Conservation (phyloP, 2,113 vertebrate genomes). For the Serilophus lunatus region DNA sequence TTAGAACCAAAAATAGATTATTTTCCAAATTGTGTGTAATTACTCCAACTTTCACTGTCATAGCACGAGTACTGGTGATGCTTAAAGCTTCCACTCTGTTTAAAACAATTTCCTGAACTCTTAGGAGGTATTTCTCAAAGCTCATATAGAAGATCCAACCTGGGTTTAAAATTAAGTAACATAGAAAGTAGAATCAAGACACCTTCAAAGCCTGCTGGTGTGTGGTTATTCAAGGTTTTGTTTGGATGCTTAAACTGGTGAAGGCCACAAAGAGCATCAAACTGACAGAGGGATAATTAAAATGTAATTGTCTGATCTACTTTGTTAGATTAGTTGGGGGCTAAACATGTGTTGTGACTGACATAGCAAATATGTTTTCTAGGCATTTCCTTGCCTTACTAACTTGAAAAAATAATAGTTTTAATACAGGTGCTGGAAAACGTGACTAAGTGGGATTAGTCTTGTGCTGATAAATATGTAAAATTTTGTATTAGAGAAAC, state of each 20-base stretch:
- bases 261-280: not conserved
- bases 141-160: not conserved
- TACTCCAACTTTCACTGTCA: not conserved
- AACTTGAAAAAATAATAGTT: not conserved
- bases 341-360: not conserved
- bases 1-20: rapidly evolving
- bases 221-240: not conserved
- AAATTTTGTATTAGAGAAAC: not conserved
- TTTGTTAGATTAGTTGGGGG: not conserved
- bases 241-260: not conserved
- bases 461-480: not conserved
- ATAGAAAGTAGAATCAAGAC: not conserved
- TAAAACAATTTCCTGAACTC: not conserved
- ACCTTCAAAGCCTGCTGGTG: not conserved
- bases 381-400: not conserved
- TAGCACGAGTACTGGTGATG: not conserved
- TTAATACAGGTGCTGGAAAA: not conserved
- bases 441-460: not conserved
- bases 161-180: not conserved
- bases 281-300: not conserved
- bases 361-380: not conserved
- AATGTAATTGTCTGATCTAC: not conserved
- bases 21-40: not conserved
- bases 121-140: not conserved
- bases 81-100: not conserved